phyloP scores from a whole-genome alignment of 1,140 invertebrate genomes.

The Penaeus vannamei region DNA sequence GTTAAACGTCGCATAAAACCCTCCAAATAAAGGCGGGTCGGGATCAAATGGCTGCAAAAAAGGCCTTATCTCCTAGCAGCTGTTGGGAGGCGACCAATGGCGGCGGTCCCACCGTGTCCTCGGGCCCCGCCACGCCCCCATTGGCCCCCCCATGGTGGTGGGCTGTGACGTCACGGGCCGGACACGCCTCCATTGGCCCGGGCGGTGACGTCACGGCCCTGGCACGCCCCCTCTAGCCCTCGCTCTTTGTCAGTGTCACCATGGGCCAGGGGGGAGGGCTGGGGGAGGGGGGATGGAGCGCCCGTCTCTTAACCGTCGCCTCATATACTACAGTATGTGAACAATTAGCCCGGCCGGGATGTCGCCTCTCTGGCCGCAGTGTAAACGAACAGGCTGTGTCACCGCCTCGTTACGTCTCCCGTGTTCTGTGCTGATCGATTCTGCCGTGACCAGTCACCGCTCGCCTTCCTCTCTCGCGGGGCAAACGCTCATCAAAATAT shows the following conservation, averaged over 20 bases:
- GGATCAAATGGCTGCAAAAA: no score
- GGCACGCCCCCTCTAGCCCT: background rate
- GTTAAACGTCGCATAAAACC: no score
- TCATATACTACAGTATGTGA: background rate
- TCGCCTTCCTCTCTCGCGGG: no score
- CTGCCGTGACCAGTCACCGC: no score
- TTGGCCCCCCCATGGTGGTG: slow-evolving; percentile 10
- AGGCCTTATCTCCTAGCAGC: background rate
- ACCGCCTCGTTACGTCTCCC: no score
- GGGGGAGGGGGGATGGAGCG: background rate
- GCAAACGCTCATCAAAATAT: no score
- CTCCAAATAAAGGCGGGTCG: no score
- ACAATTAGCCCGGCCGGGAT: no score
- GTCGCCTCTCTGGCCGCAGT: no score
- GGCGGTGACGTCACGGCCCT: background rate
- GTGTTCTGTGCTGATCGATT: no score
- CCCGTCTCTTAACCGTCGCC: background rate
- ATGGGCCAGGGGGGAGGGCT: background rate
- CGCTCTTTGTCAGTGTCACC: background rate
- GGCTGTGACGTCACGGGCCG: slow-evolving; percentile 31
- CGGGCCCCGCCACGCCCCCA: slow-evolving; percentile 52
- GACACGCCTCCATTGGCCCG: slow-evolving; percentile 17
- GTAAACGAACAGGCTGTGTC: no score
- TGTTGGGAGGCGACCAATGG: background rate
- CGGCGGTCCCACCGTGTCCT: slow-evolving; percentile 17